phyloP scores from a whole-genome alignment of 2,888 invertebrate species.

The Mythimna albipuncta region DNA sequence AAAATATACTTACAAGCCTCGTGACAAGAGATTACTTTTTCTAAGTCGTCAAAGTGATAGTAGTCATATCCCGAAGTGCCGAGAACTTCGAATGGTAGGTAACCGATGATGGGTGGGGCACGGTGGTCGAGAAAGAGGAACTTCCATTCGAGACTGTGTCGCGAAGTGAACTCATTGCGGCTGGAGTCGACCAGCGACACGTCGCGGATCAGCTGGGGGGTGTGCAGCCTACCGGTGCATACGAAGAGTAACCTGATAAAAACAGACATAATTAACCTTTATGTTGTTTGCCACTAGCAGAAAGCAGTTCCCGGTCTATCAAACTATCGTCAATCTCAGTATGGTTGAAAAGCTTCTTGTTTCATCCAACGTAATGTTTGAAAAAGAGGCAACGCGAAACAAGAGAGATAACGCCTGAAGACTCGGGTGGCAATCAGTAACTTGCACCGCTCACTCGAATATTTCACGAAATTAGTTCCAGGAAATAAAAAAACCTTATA shows the following conservation, averaged over 20 bases:
- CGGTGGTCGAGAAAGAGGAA: slow-evolving; percentile 98
- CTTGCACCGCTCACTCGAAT: too few species aligned
- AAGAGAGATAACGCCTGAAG: too few species aligned
- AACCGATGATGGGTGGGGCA: slow-evolving; percentile 97
- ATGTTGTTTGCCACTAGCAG: neutral
- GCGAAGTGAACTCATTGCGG: slow-evolving; percentile 96
- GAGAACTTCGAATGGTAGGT: slow-evolving; percentile 97
- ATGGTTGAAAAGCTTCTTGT: too few species aligned
- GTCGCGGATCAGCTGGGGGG: slow-evolving; percentile 96
- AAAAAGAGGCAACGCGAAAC: too few species aligned
- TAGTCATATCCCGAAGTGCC: slow-evolving; percentile 99
- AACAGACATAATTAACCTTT: neutral
- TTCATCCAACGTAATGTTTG: too few species aligned
- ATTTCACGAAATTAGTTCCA: too few species aligned
- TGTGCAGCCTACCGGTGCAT: slow-evolving; percentile 95
- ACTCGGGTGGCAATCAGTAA: too few species aligned
- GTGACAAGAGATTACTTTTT: slow-evolving; percentile 96
- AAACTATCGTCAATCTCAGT: too few species aligned
- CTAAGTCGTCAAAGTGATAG: slow-evolving; percentile 98
- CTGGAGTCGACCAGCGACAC: slow-evolving; percentile 95
- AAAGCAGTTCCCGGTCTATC: neutral
- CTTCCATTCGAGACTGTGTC: slow-evolving; percentile 99
- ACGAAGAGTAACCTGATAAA: slow-evolving; percentile 93
- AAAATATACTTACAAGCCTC: slow-evolving; percentile 93
- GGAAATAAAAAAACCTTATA: too few species aligned